phyloP scores from a whole-genome alignment of 2,797 vertebrate genomes.

The Scolopax rusticola region DNA sequence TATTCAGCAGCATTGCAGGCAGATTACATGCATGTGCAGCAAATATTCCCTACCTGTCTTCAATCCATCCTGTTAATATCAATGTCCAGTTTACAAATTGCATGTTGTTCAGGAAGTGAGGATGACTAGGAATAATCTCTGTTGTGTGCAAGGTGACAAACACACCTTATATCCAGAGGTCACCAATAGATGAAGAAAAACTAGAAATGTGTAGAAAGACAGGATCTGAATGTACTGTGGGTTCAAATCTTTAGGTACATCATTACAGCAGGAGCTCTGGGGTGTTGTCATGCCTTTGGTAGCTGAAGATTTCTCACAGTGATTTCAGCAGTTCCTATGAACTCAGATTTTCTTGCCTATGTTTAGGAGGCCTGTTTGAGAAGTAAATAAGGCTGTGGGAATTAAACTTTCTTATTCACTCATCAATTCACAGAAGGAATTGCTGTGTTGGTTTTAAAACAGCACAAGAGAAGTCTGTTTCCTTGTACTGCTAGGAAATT shows the following conservation, averaged over 20 bases:
- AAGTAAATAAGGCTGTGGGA: not conserved
- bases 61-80: not conserved
- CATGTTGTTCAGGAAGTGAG: not conserved
- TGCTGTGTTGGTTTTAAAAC: not conserved
- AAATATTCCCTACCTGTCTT: not conserved
- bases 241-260: not conserved
- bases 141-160: not conserved
- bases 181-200: not conserved
- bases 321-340: not conserved
- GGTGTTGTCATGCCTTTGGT: not conserved
- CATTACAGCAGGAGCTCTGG: not conserved
- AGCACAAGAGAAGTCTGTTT: not conserved
- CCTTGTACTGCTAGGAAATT: not conserved
- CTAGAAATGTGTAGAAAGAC: not conserved
- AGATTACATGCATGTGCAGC: not conserved
- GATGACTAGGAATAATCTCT: not conserved
- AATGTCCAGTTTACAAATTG: not conserved
- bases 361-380: not conserved
- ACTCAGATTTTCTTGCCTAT: not conserved
- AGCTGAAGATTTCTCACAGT: not conserved
- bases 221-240: not conserved
- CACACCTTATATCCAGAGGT: not conserved
- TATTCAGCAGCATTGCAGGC: not conserved
- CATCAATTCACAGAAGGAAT: not conserved
- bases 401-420: not conserved